phyloP scores from a whole-genome alignment of 2,888 invertebrate genomes.

The Hydraecia micacea region DNA sequence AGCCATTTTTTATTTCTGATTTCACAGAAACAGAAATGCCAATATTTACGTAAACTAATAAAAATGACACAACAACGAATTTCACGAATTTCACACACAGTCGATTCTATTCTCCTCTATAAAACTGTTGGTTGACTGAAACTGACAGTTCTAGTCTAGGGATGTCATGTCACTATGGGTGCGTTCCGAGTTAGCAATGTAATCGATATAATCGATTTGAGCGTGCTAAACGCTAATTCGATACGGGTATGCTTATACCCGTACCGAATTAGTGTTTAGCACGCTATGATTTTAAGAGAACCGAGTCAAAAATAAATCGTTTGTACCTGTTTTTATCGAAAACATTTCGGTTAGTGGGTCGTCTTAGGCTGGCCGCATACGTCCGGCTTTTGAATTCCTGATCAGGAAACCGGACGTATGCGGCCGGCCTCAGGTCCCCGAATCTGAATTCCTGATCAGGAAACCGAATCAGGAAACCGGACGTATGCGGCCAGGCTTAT shows the following conservation, averaged over 20 bases:
- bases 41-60: slow-evolving; percentile 29
- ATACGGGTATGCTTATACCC: too few species aligned
- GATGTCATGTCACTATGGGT: background rate
- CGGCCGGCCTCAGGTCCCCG: too few species aligned
- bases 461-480: too few species aligned
- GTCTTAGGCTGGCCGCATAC: too few species aligned
- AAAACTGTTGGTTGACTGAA: background rate
- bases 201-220: too few species aligned
- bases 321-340: background rate
- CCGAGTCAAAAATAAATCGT: background rate
- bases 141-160: slow-evolving; percentile 35
- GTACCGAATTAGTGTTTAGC: too few species aligned
- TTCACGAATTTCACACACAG: slow-evolving; percentile 22
- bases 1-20: slow-evolving; percentile 56
- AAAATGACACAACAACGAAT: slow-evolving; percentile 45
- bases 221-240: too few species aligned
- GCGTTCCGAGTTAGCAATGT: too few species aligned
- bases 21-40: slow-evolving; percentile 13
- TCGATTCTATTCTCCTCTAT: slow-evolving; percentile 9
- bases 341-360: background rate
- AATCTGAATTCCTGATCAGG: too few species aligned
- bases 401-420: too few species aligned
- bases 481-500: too few species aligned
- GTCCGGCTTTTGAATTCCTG: too few species aligned
- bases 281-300: background rate